Percentiles rank a stretch among this genome's conserved stretches.
Evolutionary conservation across 2,888 invertebrate species (phyloP).

Genomic region (Drepana falcataria): DNA sequence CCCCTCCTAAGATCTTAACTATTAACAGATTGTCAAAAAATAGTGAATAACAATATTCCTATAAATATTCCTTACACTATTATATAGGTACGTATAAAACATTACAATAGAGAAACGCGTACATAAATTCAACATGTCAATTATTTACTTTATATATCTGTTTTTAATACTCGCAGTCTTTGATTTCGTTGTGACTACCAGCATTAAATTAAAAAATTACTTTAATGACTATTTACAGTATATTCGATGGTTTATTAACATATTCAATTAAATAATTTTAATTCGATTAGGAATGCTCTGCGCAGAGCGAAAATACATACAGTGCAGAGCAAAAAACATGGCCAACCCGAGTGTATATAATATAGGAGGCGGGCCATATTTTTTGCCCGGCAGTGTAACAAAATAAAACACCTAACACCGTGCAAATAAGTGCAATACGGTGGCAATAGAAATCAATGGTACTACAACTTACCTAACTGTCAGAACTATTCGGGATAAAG

Average conservation of each 20-base stretch:
- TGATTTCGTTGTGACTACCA: constrained; percentile 77
- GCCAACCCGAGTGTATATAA: background rate
- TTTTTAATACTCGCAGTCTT: constrained; percentile 70
- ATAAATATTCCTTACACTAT: constrained; percentile 54
- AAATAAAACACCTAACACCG: constrained; percentile 52
- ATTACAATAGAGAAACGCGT: constrained; percentile 36
- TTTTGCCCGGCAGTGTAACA: constrained; percentile 11
- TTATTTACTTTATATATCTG: constrained; percentile 33
- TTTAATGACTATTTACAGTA: constrained; percentile 56
- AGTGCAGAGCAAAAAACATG: constrained; percentile 8
- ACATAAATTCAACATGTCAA: constrained; percentile 52
- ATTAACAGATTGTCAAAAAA: constrained; percentile 71
- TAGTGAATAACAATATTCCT: constrained; percentile 60
- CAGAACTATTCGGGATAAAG: background rate
- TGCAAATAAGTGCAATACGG: constrained; percentile 39
- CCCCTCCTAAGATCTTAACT: constrained; percentile 29
- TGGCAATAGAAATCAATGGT: constrained; percentile 43
- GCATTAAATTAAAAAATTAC: constrained; percentile 43
- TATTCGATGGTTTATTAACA: constrained; percentile 60
- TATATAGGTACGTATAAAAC: constrained; percentile 58
- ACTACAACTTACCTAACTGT: constrained; percentile 1
- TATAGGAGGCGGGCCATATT: background rate
- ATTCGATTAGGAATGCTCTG: constrained; percentile 64
- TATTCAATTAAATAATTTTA: constrained; percentile 20
- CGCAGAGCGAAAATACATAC: constrained; percentile 46